phyloP scores from a whole-genome alignment of 2,113 vertebrate genomes.

The Carettochelys insculpta region DNA sequence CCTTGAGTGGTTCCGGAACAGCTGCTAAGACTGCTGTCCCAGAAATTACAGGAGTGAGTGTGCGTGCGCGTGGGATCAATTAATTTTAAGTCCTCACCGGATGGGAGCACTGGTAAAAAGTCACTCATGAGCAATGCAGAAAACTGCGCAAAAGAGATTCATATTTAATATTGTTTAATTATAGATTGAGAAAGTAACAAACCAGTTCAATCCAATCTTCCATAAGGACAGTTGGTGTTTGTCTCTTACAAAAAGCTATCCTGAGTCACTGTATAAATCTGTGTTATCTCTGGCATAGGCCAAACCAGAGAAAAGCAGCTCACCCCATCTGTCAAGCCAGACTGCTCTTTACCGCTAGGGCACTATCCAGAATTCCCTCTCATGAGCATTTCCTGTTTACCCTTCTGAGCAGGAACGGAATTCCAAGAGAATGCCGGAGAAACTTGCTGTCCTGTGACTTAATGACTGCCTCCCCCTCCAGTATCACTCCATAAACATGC shows the following conservation, averaged over 20 bases:
- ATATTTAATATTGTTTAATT: neutral
- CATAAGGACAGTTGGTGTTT: fast-evolving
- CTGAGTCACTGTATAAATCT: fast-evolving
- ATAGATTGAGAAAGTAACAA: neutral
- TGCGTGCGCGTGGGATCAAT: neutral
- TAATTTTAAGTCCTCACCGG: neutral
- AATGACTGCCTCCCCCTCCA: neutral
- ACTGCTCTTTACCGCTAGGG: neutral
- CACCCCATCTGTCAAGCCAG: neutral
- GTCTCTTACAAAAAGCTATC: neutral
- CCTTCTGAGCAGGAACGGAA: slow-evolving; percentile 7
- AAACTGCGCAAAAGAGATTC: fast-evolving
- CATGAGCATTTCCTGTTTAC: slow-evolving; percentile 70
- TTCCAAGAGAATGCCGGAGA: slow-evolving; percentile 8
- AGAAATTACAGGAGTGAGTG: neutral
- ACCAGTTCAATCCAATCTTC: neutral
- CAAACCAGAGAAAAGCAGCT: neutral
- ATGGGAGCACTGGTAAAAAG: neutral
- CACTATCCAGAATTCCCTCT: neutral
- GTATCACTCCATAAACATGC: fast-evolving
- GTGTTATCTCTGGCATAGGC: neutral
- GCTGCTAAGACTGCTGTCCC: neutral
- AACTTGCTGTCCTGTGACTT: neutral
- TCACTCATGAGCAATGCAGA: fast-evolving
- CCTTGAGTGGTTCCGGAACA: neutral